Base-by-base conservation (phyloP, 2,797 vertebrate species). In the Eleutherodactylus coqui region DNA sequence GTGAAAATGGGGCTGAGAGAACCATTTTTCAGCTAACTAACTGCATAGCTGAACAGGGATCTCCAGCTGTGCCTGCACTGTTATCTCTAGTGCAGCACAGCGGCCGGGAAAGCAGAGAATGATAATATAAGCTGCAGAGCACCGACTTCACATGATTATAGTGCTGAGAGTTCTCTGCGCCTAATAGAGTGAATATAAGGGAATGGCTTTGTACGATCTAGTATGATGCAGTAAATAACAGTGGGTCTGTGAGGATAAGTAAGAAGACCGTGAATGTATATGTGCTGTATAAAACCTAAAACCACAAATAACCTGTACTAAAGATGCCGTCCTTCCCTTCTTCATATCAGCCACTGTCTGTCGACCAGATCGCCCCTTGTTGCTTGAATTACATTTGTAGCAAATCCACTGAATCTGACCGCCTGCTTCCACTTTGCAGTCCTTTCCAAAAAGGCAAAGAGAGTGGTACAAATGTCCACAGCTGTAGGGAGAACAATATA, bases 391-490 rank as follows among this genome's bases (percentile, higher is more conserved):
- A 92, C 98, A 99, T 81, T 97, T 97, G 91, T 97, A 97, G 93
- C 98, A 99, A 75, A 93, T 96, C 97, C 97, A 98, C 21, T 92
- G 93, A 80, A 93, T 95, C 24, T 93, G 92, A 53, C 91, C 93
- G 45, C 95, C 94, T 13, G 89, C 91, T 36, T 94, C 85, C 0
- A 78, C 1, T 7, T 94, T 94, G 3, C 94, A 94, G 51, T 96
- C 95, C 89, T 98, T 99, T 88, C 95, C 96, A 92, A 96, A 95
- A 89, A 99, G 94, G 89, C 98, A 99, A 90, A 97, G 95, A 0
- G 96, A 92, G 89, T 99, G 98, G 91, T 99, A 99, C 77, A 98
- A 91, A 92, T 99, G 98, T 75, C 98, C 98, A 90, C 98, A 99
- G 91, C 98, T 99, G 91, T 19, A 80, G 78, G 90, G 86, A 29